A percentile compares a stretch with the other conserved stretches of the same genome.
These are phyloP conservation scores for Cygnus olor DNA, from an alignment of 2,797 vertebrate species.

Conservation along the genomic window DNA sequence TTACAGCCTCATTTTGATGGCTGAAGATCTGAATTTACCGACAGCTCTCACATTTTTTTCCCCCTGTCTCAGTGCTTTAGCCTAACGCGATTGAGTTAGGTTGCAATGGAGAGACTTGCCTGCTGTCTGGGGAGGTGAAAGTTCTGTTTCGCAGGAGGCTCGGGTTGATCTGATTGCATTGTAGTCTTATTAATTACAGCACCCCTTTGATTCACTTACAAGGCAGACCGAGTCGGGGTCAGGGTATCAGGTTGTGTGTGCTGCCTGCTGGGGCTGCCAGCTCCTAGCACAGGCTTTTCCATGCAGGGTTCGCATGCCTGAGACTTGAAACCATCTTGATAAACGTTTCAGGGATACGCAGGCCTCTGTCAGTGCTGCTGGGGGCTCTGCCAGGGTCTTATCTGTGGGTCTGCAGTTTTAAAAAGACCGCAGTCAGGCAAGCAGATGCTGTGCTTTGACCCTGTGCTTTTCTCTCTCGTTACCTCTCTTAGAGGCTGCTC, in stretches of 20 bases:
- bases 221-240: neutral
- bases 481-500: neutral
- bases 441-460: conserved; percentile 13
- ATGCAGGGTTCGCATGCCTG: neutral
- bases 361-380: neutral
- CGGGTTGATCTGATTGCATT: conserved; percentile 13
- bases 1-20: neutral
- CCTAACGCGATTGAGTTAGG: neutral
- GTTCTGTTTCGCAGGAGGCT: neutral
- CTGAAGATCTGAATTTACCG: neutral
- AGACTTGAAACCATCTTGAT: neutral
- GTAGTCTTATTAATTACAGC: conserved; percentile 28
- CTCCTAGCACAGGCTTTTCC: neutral
- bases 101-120: conserved; percentile 9
- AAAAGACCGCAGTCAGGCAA: neutral
- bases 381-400: neutral
- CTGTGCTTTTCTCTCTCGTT: neutral
- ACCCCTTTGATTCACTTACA: conserved; percentile 48
- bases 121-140: conserved; percentile 28
- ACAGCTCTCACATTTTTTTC: neutral
- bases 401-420: neutral
- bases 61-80: neutral
- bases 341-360: accelerated
- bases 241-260: conserved; percentile 8
- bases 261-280: conserved; percentile 15